Evolutionary conservation across 2,113 vertebrate genomes (phyloP), one percentile per base, ranked within the genome.

Genomic region (Eulemur rufifrons): DNA sequence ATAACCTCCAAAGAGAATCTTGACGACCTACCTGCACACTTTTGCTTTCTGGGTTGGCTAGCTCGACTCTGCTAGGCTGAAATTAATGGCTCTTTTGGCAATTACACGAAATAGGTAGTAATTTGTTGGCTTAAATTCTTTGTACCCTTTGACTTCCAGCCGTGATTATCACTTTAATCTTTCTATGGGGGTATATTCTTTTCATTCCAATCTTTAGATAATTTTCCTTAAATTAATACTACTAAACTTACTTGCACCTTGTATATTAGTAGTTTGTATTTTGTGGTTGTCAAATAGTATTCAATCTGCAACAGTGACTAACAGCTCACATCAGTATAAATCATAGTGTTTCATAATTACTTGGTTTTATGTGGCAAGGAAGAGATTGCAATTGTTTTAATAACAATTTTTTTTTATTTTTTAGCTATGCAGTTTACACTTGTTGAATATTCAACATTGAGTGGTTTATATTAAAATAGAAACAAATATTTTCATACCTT

Each of bases 401-500:
- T 64, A 64, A 86, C 0, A 47, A 29, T 45, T 42, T 59, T 61
- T 61, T 27, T 25, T 63, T 61, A 20, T 39, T 54, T 78, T 93
- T 86, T 54, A 32, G 3, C 73, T 39, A 50, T 47, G 1, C 3
- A 76, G 42, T 15, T 18, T 78, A 47, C 39, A 4, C 2, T 88
- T 81, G 50, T 42, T 86, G 34, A 17, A 81, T 94, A 69, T 64
- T 39, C 52, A 95, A 29, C 23, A 23, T 0, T 32, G 15, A 85
- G 56, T 50, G 12, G 1, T 61, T 76, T 94, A 77, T 76, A 21
- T 81, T 95, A 73, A 94, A 74, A 63, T 69, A 92, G 17, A 77
- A 86, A 81, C 61, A 81, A 80, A 76, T 81, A 89, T 80, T 81
- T 77, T 80, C 77, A 6, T 94, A 20, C 21, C 5, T 89, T 74